Base-by-base conservation (phyloP, 2,113 vertebrate genomes). In the Nycticorax nycticorax region DNA sequence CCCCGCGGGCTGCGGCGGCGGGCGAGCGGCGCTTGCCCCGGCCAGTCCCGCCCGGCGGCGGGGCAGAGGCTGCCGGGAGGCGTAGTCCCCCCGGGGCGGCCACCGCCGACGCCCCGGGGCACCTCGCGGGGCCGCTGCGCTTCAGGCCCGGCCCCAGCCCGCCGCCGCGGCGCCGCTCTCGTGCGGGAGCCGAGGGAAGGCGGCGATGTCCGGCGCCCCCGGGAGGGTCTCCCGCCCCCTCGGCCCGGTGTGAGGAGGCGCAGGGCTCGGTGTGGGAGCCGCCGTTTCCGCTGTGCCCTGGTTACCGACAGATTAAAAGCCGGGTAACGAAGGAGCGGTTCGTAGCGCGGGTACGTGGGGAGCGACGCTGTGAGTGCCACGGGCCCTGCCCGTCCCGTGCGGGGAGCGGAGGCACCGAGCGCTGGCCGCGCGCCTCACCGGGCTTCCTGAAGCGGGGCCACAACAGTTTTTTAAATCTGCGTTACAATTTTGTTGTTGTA, bases 281-380 rank as follows among this genome's bases (percentile, higher is more conserved):
- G 55, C 19, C 32, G 2, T 88, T 83, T 33, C 32, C 4, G 9
- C 10, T 2, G 50, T 7, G 47, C 19, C n/a, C 32, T 6, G 3
- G 24, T 41, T 35, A 16, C 17, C 3, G 30, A 1, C 9, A 8
- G 14, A 7, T 45, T 35, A 16, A n/a, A 14, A 10, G 3, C n/a
- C 3, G 9, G 28, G 6, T 35, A 14, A 27, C 15, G 9, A 14
- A 56, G 67, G 47, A 63, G 52, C 0, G 14, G 39, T 16, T 41
- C 39, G 39, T 13, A 41, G 39, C 39, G 39, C 39, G 39, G 39
- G 39, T 41, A 13, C 39, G 39, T 41, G 39, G 39, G 39, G 4
- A 41, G 39, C 12, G 12, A 13, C 39, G 39, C 39, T 41, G 12
- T 6, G 24, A 22, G 2, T 12, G 3, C 15, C 21, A 0, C 1